Base-by-base conservation (phyloP, 2,888 invertebrate genomes). In the Caenorhabditis wallacei region DNA sequence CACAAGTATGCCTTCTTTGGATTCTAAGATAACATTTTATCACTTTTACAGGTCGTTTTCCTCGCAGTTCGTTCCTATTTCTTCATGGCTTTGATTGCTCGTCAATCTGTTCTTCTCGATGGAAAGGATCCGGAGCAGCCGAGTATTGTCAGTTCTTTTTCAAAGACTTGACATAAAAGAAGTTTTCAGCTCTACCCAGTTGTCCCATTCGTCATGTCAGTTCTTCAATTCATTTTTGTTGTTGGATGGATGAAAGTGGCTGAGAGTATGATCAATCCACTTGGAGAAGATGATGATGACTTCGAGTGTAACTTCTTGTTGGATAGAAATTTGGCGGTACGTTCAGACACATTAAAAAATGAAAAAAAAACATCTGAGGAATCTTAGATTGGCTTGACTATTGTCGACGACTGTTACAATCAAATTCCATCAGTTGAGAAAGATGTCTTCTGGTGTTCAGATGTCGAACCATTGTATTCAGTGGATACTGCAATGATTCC, bases 231-330 rank as follows among this genome's bases (percentile, higher is more conserved):
- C 61, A 87, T 90, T 30, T 89, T 89, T 76, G 89, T 87, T 51
- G 88, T 90, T 54, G 90, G 90, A 20, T 90, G 90, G 90, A 88
- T 90, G 87, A 90, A 90, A 76, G 88, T 88, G 75, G 90, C 90
- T 26, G 90, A 90, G 64, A 86, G 86, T 37, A 80, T 90, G 84
- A 87, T 90, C 78, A 90, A 90, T 76, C 90, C 90, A 10, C 64
- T 90, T 24, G 90, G 90, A 64, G 88, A 90, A 66, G 89, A 90
- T 66, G 89, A 90, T 57, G 89, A 90, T 57, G 90, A 89, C 46
- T 90, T 89, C 51, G 90, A 90, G 78, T 87, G 85, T 53, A 88
- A 88, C 48, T 88, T 86, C 70, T 79, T 88, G 10, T 61, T 88
- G 56, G 88, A 88, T 59, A 63, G 88, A 37, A 88, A 88, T 57